Conservation (phyloP, 2,888 invertebrate genomes). For the Melanotus villosus region DNA sequence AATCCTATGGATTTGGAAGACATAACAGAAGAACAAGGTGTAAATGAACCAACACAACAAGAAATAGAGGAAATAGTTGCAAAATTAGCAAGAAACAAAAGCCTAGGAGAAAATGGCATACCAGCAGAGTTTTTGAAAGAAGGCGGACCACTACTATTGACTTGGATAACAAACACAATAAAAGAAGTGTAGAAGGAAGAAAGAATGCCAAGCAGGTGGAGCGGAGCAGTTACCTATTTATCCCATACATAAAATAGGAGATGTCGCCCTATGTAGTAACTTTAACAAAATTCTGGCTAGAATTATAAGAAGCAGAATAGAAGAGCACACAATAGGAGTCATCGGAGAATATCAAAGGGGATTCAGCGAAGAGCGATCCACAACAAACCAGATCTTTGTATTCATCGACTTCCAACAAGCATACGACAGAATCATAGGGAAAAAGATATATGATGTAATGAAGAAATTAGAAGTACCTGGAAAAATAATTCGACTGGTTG, state of each 20-base stretch:
- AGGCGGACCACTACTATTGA: constrained; percentile 1
- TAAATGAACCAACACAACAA: constrained; percentile 18
- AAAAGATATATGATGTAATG: constrained; percentile 8
- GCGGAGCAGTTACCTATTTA: constrained; percentile 21
- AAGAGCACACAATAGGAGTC: constrained; percentile 21
- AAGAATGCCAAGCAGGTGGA: constrained; percentile 23
- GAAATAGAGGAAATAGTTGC: constrained; percentile 22
- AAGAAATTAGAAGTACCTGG: constrained; percentile 11
- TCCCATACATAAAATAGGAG: constrained; percentile 27
- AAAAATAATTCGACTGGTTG: constrained; percentile 23
- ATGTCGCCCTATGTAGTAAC: constrained; percentile 14
- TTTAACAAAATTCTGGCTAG: not conserved
- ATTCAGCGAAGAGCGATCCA: constrained; percentile 19
- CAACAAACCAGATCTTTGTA: constrained; percentile 5
- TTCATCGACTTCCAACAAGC: constrained; percentile 14
- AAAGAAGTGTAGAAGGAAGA: constrained; percentile 21
- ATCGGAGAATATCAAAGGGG: constrained; percentile 23
- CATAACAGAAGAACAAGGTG: not conserved
- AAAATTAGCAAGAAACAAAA: constrained; percentile 22
- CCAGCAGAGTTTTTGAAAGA: no score
- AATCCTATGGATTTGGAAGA: constrained; percentile 3
- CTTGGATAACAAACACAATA: constrained; percentile 23
- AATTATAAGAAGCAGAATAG: constrained; percentile 9
- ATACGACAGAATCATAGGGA: constrained; percentile 6
- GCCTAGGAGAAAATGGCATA: no score